Base-by-base conservation (phyloP, 1,140 invertebrate species). In the Sycophila sp. region DNA sequence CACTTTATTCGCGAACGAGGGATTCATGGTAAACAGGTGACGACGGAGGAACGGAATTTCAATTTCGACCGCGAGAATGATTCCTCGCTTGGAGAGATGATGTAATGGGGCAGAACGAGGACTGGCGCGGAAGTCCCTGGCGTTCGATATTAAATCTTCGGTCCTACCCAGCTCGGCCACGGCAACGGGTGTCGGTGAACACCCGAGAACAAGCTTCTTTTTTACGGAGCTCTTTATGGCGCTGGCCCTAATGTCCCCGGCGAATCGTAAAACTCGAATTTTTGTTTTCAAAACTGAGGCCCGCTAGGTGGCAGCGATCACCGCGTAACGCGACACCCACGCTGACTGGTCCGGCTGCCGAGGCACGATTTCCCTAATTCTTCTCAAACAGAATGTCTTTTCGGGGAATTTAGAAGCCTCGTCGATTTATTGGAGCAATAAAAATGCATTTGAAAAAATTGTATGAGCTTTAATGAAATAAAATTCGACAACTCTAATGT, bases 211-310 rank as follows among this genome's bases (percentile, higher is more conserved):
- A 64, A 64, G 60, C 36, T 49, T 55, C 58, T 62, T 63, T 68
- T 69, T 55, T 32, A 62, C 36, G 1, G 28, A 55, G 45, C n/a
- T 45, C 59, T 63, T 69, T 69, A 69, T 69, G 62, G n/a, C 73
- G 65, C 71, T 24, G 65, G 32, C 63, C 73, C 67, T 66, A 75
- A 78, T 70, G 75, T 63, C 73, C 71, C 69, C 71, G 62, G 72
- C 62, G n/a, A n/a, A n/a, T 74, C 75, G 71, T 75, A 73, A 78
- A 81, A 76, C 73, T 76, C 75, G 75, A 79, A 63, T 78, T 80
- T 79, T 71, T 81, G 75, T 82, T 83, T 80, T 81, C 75, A 76
- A 82, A 81, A 82, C 77, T 75, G 49, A 63, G 26, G 55, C 63
- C 55, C 24, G 42, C 40, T 34, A 34, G 47, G 28, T 62, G n/a